A percentile compares a stretch with the other conserved stretches of the same genome.
Evolutionary conservation across 2,113 vertebrate genomes (phyloP).

Genomic region (Helogale parvula): DNA sequence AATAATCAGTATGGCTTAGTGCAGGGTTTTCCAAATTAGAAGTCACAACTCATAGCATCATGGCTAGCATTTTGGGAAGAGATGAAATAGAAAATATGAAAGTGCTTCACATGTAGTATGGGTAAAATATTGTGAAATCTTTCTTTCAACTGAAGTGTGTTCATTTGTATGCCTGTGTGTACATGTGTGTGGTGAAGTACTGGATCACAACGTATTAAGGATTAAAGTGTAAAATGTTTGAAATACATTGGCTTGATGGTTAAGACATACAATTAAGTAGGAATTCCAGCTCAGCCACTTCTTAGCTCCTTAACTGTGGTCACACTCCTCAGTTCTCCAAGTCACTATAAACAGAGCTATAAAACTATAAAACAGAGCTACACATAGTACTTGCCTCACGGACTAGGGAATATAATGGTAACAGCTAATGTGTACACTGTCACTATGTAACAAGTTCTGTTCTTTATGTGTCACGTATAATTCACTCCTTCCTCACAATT

Average conservation of each 20-base stretch:
- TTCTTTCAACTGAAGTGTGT: background rate
- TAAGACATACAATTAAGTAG: background rate
- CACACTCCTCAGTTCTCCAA: background rate
- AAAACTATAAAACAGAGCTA: background rate
- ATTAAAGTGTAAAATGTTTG: background rate
- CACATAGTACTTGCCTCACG: background rate
- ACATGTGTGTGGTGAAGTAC: background rate
- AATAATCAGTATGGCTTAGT: background rate
- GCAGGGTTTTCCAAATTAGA: constrained; percentile 30
- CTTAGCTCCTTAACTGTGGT: background rate
- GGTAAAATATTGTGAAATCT: background rate
- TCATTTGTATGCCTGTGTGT: background rate
- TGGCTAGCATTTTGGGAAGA: background rate
- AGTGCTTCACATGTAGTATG: background rate
- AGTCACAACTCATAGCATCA: background rate
- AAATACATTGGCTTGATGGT: background rate
- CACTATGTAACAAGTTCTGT: background rate
- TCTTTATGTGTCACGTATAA: background rate
- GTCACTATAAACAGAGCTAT: background rate
- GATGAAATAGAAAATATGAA: background rate
- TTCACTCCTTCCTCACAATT: background rate
- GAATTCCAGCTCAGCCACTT: background rate
- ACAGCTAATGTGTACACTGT: background rate
- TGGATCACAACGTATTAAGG: background rate
- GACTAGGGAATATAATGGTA: background rate